Evolutionary conservation across 2,888 invertebrate genomes (phyloP).

Genomic region (Drosophila nigricruria): DNA sequence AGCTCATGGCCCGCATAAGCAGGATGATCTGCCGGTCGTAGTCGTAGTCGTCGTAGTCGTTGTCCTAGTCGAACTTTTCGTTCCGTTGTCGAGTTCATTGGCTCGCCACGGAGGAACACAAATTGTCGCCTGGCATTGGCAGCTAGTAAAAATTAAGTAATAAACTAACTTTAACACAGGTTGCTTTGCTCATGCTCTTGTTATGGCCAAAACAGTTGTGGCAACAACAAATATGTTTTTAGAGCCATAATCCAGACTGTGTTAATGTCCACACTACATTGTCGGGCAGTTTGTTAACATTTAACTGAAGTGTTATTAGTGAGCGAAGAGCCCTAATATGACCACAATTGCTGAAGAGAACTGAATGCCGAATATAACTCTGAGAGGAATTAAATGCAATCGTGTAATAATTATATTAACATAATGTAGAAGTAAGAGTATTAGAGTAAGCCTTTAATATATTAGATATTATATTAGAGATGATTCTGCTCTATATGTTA

Average conservation of each 20-base stretch:
- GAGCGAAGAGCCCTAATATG: constrained; percentile 16
- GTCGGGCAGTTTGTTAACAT: constrained; percentile 50
- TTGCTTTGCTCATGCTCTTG: constrained; percentile 16
- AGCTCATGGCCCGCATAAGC: constrained; percentile 57
- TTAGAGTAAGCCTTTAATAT: no score
- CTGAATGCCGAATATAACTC: no score
- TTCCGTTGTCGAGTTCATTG: constrained; percentile 35
- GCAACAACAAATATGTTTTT: constrained; percentile 49
- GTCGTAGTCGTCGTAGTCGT: not conserved
- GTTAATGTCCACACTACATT: constrained; percentile 58
- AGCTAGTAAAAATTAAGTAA: constrained; percentile 79
- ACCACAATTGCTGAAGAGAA: constrained; percentile 2
- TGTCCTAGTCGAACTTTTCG: constrained; percentile 6
- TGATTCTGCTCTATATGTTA: no score
- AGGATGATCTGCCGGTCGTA: constrained; percentile 40
- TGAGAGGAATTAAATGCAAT: not conserved
- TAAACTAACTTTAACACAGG: constrained; percentile 72
- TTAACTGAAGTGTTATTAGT: constrained; percentile 45
- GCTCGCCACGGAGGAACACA: constrained; percentile 36
- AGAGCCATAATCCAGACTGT: constrained; percentile 51
- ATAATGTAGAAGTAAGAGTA: not conserved
- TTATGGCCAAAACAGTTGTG: constrained; percentile 36
- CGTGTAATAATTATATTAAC: not conserved
- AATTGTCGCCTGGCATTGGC: constrained; percentile 77
- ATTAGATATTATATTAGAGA: no score